Base-by-base conservation (phyloP, 2,797 vertebrate genomes). In the Gymnocypris eckloni region DNA sequence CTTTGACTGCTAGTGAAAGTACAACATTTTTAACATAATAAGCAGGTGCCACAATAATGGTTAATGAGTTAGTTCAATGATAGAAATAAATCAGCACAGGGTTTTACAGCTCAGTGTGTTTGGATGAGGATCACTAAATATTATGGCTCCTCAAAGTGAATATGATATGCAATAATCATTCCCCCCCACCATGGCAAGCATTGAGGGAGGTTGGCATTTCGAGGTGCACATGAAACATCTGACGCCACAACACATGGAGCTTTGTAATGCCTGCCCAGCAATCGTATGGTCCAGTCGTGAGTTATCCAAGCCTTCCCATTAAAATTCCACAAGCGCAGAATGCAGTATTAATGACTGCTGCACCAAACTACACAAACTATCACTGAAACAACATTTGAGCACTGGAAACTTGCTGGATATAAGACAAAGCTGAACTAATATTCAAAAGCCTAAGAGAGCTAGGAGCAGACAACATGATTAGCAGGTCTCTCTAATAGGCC, bases 401-500 rank as follows among this genome's bases (percentile, higher is more conserved):
- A 80, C 6, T 69, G 25, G 22, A 59, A 45, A 52, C 41, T 72
- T 39, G 54, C 76, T 72, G 76, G 76, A 85, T 72, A 37, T 79
- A 72, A 72, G 83, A 85, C 70, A 81, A 81, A 64, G 45, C 67
- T n/a, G 67, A 80, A 70, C 81, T 45, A 83, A 88, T 85, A 88
- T 81, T 79, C 45, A 37, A 64, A 79, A 72, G 81, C 64, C 81
- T 77, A 78, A 22, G 72, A 89, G 59, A 82, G 69, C 64, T 79
- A 75, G 48, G 67, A 78, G 77, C 71, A 5, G 83, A 77, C 61
- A 87, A 81, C 59, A 71, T 87, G 88, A 91, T 91, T 90, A 87
- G 78, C 89, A 83, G 77, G 84, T 86, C 81, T 88, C 59, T 86
- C 86, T 87, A 86, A 89, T 91, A 87, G 69, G 84, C 77, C 81